Evolutionary conservation across 2,888 invertebrate species (phyloP).

Genomic region (Cryptocephalus moraei): DNA sequence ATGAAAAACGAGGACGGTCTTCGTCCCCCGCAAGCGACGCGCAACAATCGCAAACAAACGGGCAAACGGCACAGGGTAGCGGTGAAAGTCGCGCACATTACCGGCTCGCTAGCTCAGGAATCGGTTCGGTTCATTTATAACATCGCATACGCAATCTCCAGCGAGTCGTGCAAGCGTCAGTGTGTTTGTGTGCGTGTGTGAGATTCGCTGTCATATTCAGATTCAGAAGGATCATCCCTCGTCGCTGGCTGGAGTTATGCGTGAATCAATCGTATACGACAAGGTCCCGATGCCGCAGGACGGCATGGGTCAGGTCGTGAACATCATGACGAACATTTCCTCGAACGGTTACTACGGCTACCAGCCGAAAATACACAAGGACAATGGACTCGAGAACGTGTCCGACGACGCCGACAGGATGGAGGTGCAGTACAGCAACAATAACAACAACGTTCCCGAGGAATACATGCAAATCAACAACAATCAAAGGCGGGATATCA

Average conservation of each 20-base stretch:
- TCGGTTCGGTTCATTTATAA: no score
- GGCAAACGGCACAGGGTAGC: no score
- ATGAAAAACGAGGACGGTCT: no score
- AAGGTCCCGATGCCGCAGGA: conserved; percentile 15
- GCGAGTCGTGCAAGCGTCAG: no score
- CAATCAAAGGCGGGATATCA: conserved; percentile 2
- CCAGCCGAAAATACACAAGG: conserved; percentile 13
- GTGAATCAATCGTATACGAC: conserved; percentile 11
- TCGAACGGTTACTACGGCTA: conserved; percentile 26
- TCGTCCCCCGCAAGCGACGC: no score
- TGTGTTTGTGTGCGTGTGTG: no score
- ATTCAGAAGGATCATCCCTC: no score
- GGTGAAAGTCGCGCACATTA: no score
- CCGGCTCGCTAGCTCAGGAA: no score
- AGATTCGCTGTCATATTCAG: no score
- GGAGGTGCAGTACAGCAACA: conserved; percentile 6
- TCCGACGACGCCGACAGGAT: conserved; percentile 3
- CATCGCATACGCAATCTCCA: no score
- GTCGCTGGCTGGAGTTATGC: conserved; percentile 5
- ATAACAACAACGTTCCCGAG: conserved; percentile 3
- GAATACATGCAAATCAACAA: conserved; percentile 4
- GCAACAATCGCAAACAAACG: no score
- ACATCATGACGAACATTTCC: conserved; percentile 12
- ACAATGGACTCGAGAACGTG: neutral
- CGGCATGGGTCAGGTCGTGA: conserved; percentile 8